Evolutionary conservation across 2,797 vertebrate genomes (phyloP).

Genomic region (Borostomias antarcticus): DNA sequence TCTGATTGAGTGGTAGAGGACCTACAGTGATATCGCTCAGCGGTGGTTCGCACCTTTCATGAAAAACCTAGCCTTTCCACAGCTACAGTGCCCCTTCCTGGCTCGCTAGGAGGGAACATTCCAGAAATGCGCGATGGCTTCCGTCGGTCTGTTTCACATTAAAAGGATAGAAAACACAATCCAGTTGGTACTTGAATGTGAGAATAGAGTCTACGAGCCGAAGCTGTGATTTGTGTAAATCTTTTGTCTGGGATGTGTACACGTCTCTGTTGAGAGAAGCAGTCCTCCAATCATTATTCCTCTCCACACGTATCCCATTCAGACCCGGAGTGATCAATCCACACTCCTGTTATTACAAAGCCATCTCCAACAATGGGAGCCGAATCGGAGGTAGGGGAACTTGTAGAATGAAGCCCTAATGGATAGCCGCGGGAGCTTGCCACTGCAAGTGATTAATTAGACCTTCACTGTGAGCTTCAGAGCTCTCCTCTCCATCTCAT

Average conservation of each 20-base stretch:
- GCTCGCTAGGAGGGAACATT: constrained; percentile 19
- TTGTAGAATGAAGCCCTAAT: constrained; percentile 77
- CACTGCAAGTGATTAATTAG: constrained; percentile 90
- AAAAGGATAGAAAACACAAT: constrained; percentile 53
- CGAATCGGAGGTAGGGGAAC: constrained; percentile 60
- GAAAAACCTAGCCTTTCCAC: constrained; percentile 24
- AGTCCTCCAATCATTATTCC: constrained; percentile 56
- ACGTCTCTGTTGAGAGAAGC: constrained; percentile 25
- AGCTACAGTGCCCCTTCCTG: background rate
- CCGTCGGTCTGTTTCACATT: constrained; percentile 41
- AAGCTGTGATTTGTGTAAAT: constrained; percentile 44
- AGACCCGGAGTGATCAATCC: constrained; percentile 70
- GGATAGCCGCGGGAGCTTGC: constrained; percentile 81
- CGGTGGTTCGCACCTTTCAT: constrained; percentile 51
- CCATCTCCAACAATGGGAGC: constrained; percentile 68
- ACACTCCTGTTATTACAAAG: constrained; percentile 71
- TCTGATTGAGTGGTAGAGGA: constrained; percentile 47
- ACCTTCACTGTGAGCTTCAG: constrained; percentile 80
- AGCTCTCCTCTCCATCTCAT: constrained; percentile 81
- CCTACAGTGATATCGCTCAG: constrained; percentile 48
- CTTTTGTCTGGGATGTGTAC: background rate
- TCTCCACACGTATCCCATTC: constrained; percentile 58
- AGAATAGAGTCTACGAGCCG: constrained; percentile 36
- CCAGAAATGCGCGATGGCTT: constrained; percentile 42
- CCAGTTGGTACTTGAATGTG: constrained; percentile 51